Percentiles rank a stretch among this genome's conserved stretches.
phyloP scores from a whole-genome alignment of 2,113 vertebrate species.

The Hippocampus zosterae region DNA sequence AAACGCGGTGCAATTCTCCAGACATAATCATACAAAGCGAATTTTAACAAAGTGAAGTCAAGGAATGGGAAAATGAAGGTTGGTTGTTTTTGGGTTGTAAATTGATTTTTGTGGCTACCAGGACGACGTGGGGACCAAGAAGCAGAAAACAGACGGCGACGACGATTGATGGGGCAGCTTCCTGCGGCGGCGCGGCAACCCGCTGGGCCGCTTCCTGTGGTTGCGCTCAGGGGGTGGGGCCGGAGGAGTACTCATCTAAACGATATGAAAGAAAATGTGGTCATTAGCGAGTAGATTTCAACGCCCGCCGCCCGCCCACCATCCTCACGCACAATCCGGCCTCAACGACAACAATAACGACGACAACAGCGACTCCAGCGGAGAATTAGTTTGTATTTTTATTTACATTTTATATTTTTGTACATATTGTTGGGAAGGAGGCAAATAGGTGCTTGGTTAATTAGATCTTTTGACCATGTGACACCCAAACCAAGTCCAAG shows the following conservation, averaged over 20 bases:
- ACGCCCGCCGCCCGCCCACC: slow-evolving; percentile 43
- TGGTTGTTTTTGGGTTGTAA: too few species aligned
- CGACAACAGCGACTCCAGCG: slow-evolving; percentile 75
- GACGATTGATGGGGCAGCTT: slow-evolving; percentile 81
- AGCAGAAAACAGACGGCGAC: slow-evolving; percentile 92
- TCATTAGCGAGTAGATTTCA: slow-evolving; percentile 81
- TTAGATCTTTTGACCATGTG: slow-evolving; percentile 84
- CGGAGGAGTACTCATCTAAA: slow-evolving; percentile 47
- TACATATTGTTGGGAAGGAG: slow-evolving; percentile 95
- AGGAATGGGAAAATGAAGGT: too few species aligned
- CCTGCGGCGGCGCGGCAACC: slow-evolving; percentile 32
- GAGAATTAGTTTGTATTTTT: slow-evolving; percentile 99
- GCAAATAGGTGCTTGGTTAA: slow-evolving; percentile 79
- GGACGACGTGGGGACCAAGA: slow-evolving; percentile 90
- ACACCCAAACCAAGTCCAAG: slow-evolving; percentile 37
- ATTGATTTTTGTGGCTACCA: slow-evolving; percentile 42
- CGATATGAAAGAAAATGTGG: slow-evolving; percentile 64
- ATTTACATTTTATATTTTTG: slow-evolving; percentile 99
- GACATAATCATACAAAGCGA: too few species aligned
- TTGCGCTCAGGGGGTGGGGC: slow-evolving; percentile 60
- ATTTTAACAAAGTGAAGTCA: too few species aligned
- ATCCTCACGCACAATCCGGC: slow-evolving; percentile 71
- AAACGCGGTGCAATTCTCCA: too few species aligned
- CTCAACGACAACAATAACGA: slow-evolving; percentile 67
- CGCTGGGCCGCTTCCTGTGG: slow-evolving; percentile 63